Conservation (phyloP, 2,888 invertebrate genomes). For the Leptodirus hochenwartii region DNA sequence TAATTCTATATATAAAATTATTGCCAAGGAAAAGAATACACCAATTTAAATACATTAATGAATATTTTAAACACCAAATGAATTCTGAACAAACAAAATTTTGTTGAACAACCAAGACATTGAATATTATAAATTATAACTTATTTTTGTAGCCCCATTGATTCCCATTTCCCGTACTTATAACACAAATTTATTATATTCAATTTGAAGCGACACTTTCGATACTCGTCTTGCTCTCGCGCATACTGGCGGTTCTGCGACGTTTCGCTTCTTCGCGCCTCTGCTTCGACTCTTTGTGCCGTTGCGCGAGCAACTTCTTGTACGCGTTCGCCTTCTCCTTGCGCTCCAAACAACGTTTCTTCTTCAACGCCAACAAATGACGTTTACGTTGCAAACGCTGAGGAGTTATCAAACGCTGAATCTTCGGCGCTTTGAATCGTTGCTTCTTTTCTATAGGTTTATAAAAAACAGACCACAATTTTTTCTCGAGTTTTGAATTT, state of each 20-base stretch:
- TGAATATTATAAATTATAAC: too few species aligned
- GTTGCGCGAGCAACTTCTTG: constrained; percentile 51
- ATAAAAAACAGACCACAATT: too few species aligned
- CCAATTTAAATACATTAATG: too few species aligned
- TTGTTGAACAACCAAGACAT: too few species aligned
- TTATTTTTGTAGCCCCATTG: too few species aligned
- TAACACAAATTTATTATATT: too few species aligned
- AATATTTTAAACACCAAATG: too few species aligned
- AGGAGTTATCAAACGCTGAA: constrained; percentile 63
- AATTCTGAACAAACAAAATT: too few species aligned
- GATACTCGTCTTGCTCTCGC: constrained; percentile 68
- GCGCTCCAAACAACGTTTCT: constrained; percentile 40
- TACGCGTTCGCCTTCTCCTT: constrained; percentile 55
- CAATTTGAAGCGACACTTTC: constrained; percentile 34
- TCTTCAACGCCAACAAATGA: constrained; percentile 49
- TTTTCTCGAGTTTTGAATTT: too few species aligned
- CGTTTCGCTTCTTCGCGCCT: constrained; percentile 36
- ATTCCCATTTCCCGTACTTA: too few species aligned
- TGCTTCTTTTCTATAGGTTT: constrained; percentile 37
- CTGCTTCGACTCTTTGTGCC: constrained; percentile 40
- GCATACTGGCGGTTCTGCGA: constrained; percentile 62
- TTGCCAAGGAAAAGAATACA: too few species aligned
- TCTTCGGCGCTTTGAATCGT: constrained; percentile 54
- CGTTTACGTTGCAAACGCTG: constrained; percentile 49
- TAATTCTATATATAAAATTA: too few species aligned